Conservation (phyloP, 1,140 invertebrate genomes). For the Lepidostoma basale region DNA sequence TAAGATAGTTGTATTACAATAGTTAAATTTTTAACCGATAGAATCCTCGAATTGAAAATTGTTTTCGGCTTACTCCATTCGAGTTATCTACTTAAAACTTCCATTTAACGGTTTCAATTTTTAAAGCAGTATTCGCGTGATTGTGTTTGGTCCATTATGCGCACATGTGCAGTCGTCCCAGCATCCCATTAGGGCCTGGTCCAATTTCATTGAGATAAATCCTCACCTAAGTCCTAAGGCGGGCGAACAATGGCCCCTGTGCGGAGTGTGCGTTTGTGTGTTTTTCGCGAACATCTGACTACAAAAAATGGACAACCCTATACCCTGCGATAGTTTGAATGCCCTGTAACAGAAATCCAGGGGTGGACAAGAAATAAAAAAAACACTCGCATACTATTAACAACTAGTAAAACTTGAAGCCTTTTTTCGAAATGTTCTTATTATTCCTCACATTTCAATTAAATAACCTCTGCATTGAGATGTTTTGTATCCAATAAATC, state of each 20-base stretch:
- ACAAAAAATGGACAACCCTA: constrained; percentile 39
- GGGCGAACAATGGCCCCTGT: constrained; percentile 7
- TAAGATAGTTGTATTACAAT: too few relatives aligned
- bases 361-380: not conserved
- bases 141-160: constrained; percentile 32
- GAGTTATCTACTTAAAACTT: not conserved
- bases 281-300: constrained; percentile 30
- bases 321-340: not conserved
- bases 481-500: too few relatives aligned
- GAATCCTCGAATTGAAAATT: too few relatives aligned
- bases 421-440: too few relatives aligned
- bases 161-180: constrained; percentile 34
- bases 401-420: too few relatives aligned
- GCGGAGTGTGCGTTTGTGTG: not conserved
- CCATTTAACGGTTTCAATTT: constrained; percentile 2
- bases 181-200: constrained; percentile 33
- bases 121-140: not conserved
- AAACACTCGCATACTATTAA: not conserved
- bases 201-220: constrained; percentile 44
- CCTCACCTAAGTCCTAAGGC: constrained; percentile 31
- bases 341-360: not conserved
- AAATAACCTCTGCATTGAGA: too few relatives aligned
- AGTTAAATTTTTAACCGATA: too few relatives aligned
- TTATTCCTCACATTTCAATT: too few relatives aligned
- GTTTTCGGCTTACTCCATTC: too few relatives aligned